Base-by-base conservation (phyloP, 1,140 invertebrate species). In the Conus ventricosus region DNA sequence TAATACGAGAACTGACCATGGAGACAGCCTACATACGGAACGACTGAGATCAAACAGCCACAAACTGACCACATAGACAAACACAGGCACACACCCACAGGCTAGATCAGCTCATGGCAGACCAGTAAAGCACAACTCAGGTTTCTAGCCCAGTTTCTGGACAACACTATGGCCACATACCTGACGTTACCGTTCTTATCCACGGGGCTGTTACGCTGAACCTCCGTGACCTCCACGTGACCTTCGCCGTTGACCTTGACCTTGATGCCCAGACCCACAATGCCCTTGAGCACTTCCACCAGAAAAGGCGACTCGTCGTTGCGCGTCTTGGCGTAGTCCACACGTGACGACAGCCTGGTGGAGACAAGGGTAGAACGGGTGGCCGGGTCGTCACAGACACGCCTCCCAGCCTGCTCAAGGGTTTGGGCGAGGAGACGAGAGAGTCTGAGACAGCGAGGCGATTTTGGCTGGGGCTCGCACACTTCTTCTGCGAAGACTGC, bases 201-300 rank as follows among this genome's bases (percentile, higher is more conserved):
- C 53, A 94, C 89, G 51, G 94, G 91, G 60, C 94, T 91, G 84
- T 87, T 91, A 11, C 86, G 88, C 85, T 94, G 91, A 57, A 94
- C 91, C 51, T 93, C 92, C 60, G 89, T 90, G 7, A 94, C 91
- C 80, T 88, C 84, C 10, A 90, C 89, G 88, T 88, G 84, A 55
- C 92, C 92, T 25, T 93, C 89, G 53, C 90, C 20, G 60, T 88
- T 90, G 11, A 92, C 90, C 60, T 87, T 88, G 13, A 94, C 89
- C 63, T 92, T 92, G 85, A 94, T 90, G 11, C 94, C 94, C 17
- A 94, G 78, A 51, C 94, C 94, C 39, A 92, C 88, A 82, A 94
- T 93, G 75, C 93, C 92, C 88, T 92, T 92, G 54, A 94, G 88
- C 13, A 94, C 90, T 80, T 93, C 92, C 8, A 94, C 91, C 88